A percentile compares a stretch with the other conserved stretches of the same genome.
Conservation (phyloP, 37 sponge, comb jelly and placozoan genomes). For the Hexactinellida sp. region DNA sequence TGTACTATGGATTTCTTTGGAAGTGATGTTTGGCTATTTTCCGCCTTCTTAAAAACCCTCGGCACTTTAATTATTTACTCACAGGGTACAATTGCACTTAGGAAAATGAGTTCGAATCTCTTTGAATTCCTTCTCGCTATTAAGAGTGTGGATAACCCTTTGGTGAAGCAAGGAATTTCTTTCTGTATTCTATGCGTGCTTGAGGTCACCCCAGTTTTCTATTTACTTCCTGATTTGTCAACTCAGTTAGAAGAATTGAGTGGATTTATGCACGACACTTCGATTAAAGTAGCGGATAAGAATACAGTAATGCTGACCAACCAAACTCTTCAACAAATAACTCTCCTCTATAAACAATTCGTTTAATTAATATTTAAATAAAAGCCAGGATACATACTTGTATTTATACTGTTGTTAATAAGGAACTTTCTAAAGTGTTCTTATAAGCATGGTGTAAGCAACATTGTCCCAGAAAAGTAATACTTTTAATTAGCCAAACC, state of each 20-base stretch:
- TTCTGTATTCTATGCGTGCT: background rate
- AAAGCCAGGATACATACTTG: too few species aligned
- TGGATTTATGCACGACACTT: background rate
- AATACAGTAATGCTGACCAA: background rate
- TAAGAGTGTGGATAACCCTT: background rate
- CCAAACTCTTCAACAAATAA: background rate
- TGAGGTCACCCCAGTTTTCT: background rate
- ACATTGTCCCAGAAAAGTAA: too few species aligned
- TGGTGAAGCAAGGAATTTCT: background rate
- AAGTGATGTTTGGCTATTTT: background rate
- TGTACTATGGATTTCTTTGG: background rate
- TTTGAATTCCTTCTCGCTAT: background rate
- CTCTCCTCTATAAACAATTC: background rate
- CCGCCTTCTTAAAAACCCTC: background rate
- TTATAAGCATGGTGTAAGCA: too few species aligned
- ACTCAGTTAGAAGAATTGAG: background rate
- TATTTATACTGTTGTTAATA: too few species aligned
- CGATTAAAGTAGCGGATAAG: background rate
- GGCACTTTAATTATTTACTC: background rate
- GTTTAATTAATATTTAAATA: background rate
- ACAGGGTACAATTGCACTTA: background rate
- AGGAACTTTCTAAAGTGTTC: too few species aligned
- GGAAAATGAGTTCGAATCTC: background rate
- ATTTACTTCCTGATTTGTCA: background rate
- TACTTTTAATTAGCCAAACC: too few species aligned